Percentiles rank a stretch among this genome's conserved stretches.
Evolutionary conservation across 2,113 vertebrate genomes (phyloP).

Genomic region (Neoarius graeffei): DNA sequence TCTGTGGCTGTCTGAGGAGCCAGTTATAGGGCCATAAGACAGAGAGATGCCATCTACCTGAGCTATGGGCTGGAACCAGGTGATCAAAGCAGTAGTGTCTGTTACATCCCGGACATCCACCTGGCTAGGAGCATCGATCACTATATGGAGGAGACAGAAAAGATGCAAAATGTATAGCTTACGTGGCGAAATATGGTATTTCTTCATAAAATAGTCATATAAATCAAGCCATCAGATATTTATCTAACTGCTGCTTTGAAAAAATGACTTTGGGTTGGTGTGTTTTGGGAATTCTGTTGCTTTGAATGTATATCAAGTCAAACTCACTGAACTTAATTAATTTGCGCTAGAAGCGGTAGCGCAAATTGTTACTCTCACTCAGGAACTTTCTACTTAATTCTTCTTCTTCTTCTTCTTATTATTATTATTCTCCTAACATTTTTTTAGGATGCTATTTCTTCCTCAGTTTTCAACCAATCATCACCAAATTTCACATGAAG

Average conservation of each 20-base stretch:
- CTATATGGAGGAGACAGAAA: slow-evolving; percentile 62
- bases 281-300: neutral
- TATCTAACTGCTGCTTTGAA: neutral
- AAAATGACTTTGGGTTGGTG: neutral
- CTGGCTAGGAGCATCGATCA: slow-evolving; percentile 88
- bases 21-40: slow-evolving; percentile 79
- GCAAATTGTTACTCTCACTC: no score
- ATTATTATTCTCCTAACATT: no score
- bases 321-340: slow-evolving; percentile 11
- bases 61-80: slow-evolving; percentile 91
- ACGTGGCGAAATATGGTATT: neutral
- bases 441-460: no score
- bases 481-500: no score
- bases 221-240: neutral
- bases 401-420: no score
- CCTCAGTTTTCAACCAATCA: no score
- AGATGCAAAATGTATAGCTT: neutral
- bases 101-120: slow-evolving; percentile 90
- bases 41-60: slow-evolving; percentile 83
- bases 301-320: neutral
- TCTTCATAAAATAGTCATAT: neutral
- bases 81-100: slow-evolving; percentile 88
- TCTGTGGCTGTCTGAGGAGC: slow-evolving; percentile 75
- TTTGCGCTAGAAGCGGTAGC: no score
- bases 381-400: no score